A percentile compares a stretch with the other conserved stretches of the same genome.
phyloP scores from a whole-genome alignment of 2,888 invertebrate genomes.

The Carpatolechia fugitivella region DNA sequence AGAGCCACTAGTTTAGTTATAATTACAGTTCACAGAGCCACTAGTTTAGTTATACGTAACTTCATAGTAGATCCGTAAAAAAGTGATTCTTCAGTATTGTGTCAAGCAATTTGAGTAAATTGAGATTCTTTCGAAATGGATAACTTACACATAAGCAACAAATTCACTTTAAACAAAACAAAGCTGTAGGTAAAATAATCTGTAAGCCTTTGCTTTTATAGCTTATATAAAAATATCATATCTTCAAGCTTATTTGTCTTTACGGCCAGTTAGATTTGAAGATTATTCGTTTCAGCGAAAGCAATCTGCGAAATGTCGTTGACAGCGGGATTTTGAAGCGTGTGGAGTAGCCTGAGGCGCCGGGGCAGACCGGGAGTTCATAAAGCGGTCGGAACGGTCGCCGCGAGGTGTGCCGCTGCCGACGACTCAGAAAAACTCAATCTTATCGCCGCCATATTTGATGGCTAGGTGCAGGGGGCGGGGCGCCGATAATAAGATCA shows the following conservation, averaged over 20 bases:
- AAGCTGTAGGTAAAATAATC: background rate
- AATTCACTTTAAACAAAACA: background rate
- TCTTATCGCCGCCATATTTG: slow-evolving; percentile 35
- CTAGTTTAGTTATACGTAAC: too few relatives aligned
- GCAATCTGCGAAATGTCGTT: slow-evolving; percentile 54
- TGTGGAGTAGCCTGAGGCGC: slow-evolving; percentile 28
- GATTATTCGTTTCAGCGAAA: slow-evolving; percentile 49
- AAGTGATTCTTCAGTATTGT: background rate
- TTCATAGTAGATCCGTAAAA: too few relatives aligned
- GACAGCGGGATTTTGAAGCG: slow-evolving; percentile 54
- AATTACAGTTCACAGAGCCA: too few relatives aligned
- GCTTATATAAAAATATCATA: slow-evolving; percentile 17
- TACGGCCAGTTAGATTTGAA: slow-evolving; percentile 64
- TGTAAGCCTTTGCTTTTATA: slow-evolving; percentile 12
- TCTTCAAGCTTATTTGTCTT: slow-evolving; percentile 48
- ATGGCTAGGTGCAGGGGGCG: slow-evolving; percentile 5
- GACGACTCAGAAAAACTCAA: slow-evolving; percentile 45
- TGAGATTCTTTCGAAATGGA: background rate
- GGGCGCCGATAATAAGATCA: background rate
- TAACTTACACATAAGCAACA: background rate
- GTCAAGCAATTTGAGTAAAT: too few relatives aligned
- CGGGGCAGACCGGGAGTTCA: slow-evolving; percentile 30
- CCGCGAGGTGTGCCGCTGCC: slow-evolving; percentile 46
- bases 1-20: too few relatives aligned
- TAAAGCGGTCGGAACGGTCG: slow-evolving; percentile 37